phyloP scores from a whole-genome alignment of 2,113 vertebrate species.

The Chunga burmeisteri region DNA sequence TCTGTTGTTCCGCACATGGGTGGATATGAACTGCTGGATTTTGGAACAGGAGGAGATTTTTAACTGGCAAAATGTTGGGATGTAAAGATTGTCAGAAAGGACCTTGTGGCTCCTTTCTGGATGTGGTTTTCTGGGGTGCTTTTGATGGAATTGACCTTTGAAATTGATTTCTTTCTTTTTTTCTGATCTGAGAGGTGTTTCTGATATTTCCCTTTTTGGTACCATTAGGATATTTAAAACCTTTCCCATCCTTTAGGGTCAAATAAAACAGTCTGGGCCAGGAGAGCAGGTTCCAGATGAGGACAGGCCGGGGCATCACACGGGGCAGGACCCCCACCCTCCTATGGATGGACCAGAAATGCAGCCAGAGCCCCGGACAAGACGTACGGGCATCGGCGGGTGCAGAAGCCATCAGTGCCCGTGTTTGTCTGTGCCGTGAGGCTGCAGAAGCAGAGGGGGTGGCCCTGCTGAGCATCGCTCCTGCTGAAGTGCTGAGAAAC shows the following conservation, averaged over 20 bases:
- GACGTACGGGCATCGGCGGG: accelerated
- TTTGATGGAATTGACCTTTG: neutral
- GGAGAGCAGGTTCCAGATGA: neutral
- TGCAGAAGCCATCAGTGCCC: neutral
- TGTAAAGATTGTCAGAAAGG: neutral
- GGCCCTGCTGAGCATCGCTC: neutral
- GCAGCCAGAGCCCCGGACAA: neutral
- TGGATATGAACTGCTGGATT: neutral
- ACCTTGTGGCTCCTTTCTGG: neutral
- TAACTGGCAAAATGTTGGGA: neutral
- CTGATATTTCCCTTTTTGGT: neutral
- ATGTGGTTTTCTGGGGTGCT: neutral
- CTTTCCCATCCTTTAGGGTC: neutral
- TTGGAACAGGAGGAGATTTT: neutral
- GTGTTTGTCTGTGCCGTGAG: accelerated
- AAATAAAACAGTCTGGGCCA: neutral
- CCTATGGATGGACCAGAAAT: neutral
- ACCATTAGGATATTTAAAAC: neutral
- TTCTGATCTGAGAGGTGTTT: neutral
- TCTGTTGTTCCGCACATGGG: accelerated
- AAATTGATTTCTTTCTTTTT: accelerated
- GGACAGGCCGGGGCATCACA: neutral
- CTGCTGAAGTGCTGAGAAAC: neutral
- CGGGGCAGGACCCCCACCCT: accelerated
- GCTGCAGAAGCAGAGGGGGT: neutral